phyloP scores from a whole-genome alignment of 2,113 vertebrate genomes.

The Cephalophus harveyi region DNA sequence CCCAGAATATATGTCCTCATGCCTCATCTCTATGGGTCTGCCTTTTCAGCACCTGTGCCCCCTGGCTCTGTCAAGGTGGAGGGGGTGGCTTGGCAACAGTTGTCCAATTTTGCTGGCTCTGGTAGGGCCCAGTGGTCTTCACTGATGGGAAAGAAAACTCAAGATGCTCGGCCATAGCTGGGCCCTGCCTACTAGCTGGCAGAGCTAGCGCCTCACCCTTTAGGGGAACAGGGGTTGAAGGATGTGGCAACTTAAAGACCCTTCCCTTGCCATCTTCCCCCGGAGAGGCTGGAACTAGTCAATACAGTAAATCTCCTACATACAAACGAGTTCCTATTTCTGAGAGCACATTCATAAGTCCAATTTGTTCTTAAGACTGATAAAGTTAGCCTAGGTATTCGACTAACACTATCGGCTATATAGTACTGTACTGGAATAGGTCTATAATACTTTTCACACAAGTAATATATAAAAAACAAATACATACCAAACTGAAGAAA shows the following conservation, averaged over 20 bases:
- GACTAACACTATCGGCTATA: not conserved
- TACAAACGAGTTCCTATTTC: not conserved
- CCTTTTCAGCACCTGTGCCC: not conserved
- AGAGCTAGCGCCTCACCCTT: not conserved
- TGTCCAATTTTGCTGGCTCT: not conserved
- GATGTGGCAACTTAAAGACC: not conserved
- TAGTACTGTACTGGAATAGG: not conserved
- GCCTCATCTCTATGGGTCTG: not conserved
- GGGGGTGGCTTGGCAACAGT: not conserved
- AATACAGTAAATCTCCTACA: not conserved
- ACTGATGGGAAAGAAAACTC: not conserved
- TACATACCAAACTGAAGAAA: not conserved
- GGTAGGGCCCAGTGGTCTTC: not conserved
- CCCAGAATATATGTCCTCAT: not conserved
- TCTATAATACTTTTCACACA: not conserved
- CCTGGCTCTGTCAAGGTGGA: not conserved
- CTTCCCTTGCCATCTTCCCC: not conserved
- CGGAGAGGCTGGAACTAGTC: not conserved
- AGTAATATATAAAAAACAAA: not conserved
- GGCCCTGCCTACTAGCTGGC: not conserved
- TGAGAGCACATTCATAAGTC: not conserved
- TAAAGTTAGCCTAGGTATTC: not conserved
- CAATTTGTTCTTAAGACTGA: not conserved
- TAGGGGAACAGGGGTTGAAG: not conserved
- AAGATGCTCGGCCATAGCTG: not conserved